Percentiles rank a stretch among this genome's conserved stretches.
phyloP scores from a whole-genome alignment of 1,140 invertebrate genomes.

The Drosophila triauraria region DNA sequence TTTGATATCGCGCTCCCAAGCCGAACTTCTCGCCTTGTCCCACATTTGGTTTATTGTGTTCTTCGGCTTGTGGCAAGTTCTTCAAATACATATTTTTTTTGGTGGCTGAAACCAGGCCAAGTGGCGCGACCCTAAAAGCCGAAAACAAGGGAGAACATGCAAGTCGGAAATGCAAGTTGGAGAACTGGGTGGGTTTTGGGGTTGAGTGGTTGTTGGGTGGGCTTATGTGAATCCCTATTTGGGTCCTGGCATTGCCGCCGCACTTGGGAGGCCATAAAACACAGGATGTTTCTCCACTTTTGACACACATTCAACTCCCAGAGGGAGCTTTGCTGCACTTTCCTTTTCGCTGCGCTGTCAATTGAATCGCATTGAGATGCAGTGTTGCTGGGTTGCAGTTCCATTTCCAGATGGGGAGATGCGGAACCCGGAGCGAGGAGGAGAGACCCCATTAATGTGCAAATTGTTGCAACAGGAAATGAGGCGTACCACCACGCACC shows the following conservation, averaged over 20 bases:
- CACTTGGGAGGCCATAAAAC: constrained; percentile 26
- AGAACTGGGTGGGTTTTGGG: constrained; percentile 15
- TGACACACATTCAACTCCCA: constrained; percentile 52
- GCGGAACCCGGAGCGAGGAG: not conserved
- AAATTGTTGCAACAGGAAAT: constrained; percentile 74
- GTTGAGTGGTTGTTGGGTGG: constrained; percentile 3
- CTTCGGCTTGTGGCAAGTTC: constrained; percentile 44
- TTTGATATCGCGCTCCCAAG: constrained; percentile 6
- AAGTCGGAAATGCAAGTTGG: constrained; percentile 55
- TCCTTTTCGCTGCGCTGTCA: constrained; percentile 52
- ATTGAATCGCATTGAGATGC: constrained; percentile 37
- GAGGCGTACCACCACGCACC: constrained; percentile 70
- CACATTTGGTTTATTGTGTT: constrained; percentile 51
- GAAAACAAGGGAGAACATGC: constrained; percentile 42
- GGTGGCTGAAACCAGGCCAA: constrained; percentile 49
- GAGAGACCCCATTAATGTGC: constrained; percentile 47
- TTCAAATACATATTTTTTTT: constrained; percentile 36
- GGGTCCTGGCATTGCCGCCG: constrained; percentile 11
- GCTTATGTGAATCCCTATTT: constrained; percentile 21
- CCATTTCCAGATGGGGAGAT: not conserved
- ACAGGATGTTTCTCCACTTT: constrained; percentile 54
- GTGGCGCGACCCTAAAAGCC: constrained; percentile 60
- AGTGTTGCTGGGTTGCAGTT: constrained; percentile 5
- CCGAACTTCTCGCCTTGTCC: constrained; percentile 36
- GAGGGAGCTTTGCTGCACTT: constrained; percentile 40